Evolutionary conservation across 2,888 invertebrate species (phyloP).

Genomic region (Abrostola triplasia): DNA sequence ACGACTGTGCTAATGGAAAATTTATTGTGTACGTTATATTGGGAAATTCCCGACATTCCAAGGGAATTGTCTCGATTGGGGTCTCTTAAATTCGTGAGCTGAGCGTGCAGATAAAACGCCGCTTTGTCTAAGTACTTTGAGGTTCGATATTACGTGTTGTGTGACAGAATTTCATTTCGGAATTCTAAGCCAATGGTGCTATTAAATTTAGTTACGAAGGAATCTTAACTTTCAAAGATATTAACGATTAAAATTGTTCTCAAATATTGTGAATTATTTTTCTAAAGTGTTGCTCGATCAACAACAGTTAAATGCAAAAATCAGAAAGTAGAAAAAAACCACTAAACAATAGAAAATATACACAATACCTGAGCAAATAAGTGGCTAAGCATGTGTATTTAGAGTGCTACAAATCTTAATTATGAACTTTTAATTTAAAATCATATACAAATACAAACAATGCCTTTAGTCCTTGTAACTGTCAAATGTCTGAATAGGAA

Average conservation of each 20-base stretch:
- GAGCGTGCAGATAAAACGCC: slow-evolving; percentile 43
- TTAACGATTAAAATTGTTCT: background rate
- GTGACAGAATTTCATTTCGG: slow-evolving; percentile 7
- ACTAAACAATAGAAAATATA: too few relatives aligned
- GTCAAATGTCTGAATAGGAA: too few relatives aligned
- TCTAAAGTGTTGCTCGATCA: too few relatives aligned
- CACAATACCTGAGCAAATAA: too few relatives aligned
- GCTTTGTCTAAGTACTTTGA: slow-evolving; percentile 33
- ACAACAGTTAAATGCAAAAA: too few relatives aligned
- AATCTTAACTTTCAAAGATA: too few relatives aligned
- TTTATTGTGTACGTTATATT: slow-evolving; percentile 68
- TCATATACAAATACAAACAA: too few relatives aligned
- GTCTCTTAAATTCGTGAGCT: slow-evolving; percentile 50
- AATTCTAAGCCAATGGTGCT: background rate
- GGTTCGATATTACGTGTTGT: slow-evolving; percentile 10
- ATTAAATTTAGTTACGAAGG: background rate
- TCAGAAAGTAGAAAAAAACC: too few relatives aligned
- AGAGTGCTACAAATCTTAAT: too few relatives aligned
- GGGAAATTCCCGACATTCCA: slow-evolving; percentile 62
- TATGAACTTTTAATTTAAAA: too few relatives aligned
- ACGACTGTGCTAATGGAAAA: slow-evolving; percentile 59
- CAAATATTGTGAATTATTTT: background rate
- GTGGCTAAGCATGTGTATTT: too few relatives aligned
- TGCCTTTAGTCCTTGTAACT: too few relatives aligned
- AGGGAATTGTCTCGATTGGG: slow-evolving; percentile 58